Evolutionary conservation across 2,797 vertebrate species (phyloP), one percentile per base, ranked within the genome.

Genomic region (Xenentodon cancila): DNA sequence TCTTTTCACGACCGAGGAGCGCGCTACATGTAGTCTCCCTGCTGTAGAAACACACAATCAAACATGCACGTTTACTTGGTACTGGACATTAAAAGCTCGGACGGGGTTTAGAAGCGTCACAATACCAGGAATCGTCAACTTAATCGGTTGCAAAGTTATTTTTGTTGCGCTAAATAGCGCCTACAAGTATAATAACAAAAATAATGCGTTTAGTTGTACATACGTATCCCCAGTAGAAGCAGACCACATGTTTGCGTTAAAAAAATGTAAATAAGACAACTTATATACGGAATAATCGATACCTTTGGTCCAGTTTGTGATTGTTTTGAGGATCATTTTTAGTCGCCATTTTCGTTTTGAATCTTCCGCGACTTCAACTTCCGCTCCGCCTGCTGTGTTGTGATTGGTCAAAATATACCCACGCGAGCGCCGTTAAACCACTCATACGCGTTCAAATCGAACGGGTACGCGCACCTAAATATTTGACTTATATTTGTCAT

Each of bases 1-100:
- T 88, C 62, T 92, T 92, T 43, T 96, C 95, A 73, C 94, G 95
- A 88, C 94, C 95, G 84, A 92, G 93, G 59, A 97, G 94, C 61
- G 97, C 93, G 69, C 71, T 96, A 89, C 95, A 96, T 80, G 94
- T 92, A 19, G 95, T 94, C 59, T 92, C 93, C 40, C 96, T 98
- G 84, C 51, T 17, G 11, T 1, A 68, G 32, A 54, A 4, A 75
- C 52, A 55, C 15, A 78, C 3, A 42, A 3, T 57, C 1, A 0
- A 4, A 3, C 7, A 1, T 1, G 6, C 17, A 17, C 22, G 12
- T 25, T 1, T 15, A 37, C 0, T 0, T 56, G 7, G 5, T 2
- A 3, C 1, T 2, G n/a, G 5, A 44, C 20, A 6, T n/a, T 0
- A 27, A 11, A 20, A 0, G 2, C 16, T 19, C 7, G 8, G 25